Percentiles rank a stretch among this genome's conserved stretches.
These are phyloP conservation scores for Herpailurus yagouaroundi DNA, from an alignment of 2,113 vertebrate species.

Conservation along the genomic window DNA sequence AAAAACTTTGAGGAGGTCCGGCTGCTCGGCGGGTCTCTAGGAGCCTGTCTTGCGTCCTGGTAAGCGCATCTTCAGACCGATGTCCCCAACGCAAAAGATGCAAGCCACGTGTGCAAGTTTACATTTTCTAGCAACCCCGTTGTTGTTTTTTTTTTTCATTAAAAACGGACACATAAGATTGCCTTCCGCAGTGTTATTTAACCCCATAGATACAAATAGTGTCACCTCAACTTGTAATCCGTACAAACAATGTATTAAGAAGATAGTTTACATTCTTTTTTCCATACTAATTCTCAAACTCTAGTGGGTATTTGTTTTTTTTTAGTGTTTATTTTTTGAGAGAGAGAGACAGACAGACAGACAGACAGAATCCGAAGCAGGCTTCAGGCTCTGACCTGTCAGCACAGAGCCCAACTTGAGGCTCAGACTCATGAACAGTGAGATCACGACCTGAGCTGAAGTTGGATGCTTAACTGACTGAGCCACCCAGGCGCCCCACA, in stretches of 20 bases:
- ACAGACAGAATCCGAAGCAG: too few species aligned
- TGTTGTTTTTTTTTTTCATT: too few species aligned
- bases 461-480: too few species aligned
- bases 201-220: not conserved
- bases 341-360: too few species aligned
- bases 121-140: not conserved
- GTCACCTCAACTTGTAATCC: not conserved
- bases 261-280: not conserved
- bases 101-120: accelerated
- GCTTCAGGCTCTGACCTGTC: too few species aligned
- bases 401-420: too few species aligned
- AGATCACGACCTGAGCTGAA: too few species aligned
- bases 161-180: not conserved
- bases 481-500: too few species aligned
- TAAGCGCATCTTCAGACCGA: not conserved
- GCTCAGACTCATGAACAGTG: too few species aligned
- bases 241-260: not conserved
- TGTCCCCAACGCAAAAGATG: not conserved
- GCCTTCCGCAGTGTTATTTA: not conserved
- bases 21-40: accelerated
- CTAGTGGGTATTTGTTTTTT: too few species aligned
- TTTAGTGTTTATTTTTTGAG: too few species aligned
- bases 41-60: not conserved
- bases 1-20: not conserved
- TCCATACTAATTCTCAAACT: not conserved